These are phyloP conservation scores for Sceliomorpha sp. DNA, from an alignment of 2,888 invertebrate genomes.

Conservation along the genomic window DNA sequence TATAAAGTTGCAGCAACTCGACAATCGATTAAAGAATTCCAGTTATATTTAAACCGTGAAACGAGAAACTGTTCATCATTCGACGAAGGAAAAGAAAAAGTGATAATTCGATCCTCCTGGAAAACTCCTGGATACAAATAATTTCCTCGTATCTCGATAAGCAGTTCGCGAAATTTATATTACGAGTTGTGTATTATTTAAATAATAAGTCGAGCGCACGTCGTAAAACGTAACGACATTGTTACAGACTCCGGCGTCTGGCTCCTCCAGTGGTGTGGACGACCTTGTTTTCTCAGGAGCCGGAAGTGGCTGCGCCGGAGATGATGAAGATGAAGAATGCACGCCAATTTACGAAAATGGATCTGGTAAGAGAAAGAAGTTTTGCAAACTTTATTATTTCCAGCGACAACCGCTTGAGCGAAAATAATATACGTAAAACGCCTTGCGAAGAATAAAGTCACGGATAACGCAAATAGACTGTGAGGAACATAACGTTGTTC, in stretches of 20 bases:
- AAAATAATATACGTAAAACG: no score
- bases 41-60: no score
- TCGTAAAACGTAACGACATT: neutral
- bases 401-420: conserved; percentile 5
- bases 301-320: conserved; percentile 93
- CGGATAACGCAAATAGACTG: no score
- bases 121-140: no score
- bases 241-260: conserved; percentile 90
- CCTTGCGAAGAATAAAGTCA: no score
- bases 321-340: conserved; percentile 95
- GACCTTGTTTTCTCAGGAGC: conserved; percentile 96
- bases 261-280: conserved; percentile 89
- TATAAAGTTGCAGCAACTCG: neutral
- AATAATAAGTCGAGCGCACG: neutral
- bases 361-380: conserved; percentile 87
- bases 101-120: no score
- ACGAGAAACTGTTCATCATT: no score
- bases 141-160: no score
- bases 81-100: no score
- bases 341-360: conserved; percentile 90
- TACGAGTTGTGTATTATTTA: no score
- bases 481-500: no score
- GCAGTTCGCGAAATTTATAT: no score
- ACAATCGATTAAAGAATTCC: conserved; percentile 3
- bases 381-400: conserved; percentile 80